These are phyloP conservation scores for Felis chaus DNA, from an alignment of 2,113 vertebrate genomes.

Conservation along the genomic window DNA sequence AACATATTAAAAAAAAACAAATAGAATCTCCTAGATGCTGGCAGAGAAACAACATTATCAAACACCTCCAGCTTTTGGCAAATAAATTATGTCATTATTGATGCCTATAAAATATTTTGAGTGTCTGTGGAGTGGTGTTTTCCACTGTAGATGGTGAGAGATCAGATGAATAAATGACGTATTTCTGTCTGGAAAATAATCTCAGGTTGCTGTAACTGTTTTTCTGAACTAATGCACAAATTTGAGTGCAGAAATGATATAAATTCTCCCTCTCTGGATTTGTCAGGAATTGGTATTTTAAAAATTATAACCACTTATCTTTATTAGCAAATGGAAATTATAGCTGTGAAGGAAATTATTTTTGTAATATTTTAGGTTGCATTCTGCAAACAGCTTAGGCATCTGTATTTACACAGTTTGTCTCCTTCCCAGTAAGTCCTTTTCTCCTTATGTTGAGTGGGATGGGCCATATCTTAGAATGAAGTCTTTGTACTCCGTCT, in stretches of 20 bases:
- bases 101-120: not conserved
- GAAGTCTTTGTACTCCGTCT: not conserved
- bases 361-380: not conserved
- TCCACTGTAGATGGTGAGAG: not conserved
- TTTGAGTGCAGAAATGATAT: not conserved
- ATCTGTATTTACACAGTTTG: not conserved
- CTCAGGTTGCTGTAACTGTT: not conserved
- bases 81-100: not conserved
- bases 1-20: not conserved
- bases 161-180: not conserved
- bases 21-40: not conserved
- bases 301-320: not conserved
- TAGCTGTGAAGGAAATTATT: not conserved
- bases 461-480: not conserved
- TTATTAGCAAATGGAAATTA: not conserved
- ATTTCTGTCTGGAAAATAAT: not conserved
- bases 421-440: not conserved
- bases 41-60: not conserved
- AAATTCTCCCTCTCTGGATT: not conserved
- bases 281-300: not conserved
- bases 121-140: not conserved
- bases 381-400: not conserved
- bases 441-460: not conserved
- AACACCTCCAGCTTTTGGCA: not conserved
- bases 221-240: not conserved